Evolutionary conservation across 2,888 invertebrate genomes (phyloP).

Genomic region (Pristionchus exspectatus): DNA sequence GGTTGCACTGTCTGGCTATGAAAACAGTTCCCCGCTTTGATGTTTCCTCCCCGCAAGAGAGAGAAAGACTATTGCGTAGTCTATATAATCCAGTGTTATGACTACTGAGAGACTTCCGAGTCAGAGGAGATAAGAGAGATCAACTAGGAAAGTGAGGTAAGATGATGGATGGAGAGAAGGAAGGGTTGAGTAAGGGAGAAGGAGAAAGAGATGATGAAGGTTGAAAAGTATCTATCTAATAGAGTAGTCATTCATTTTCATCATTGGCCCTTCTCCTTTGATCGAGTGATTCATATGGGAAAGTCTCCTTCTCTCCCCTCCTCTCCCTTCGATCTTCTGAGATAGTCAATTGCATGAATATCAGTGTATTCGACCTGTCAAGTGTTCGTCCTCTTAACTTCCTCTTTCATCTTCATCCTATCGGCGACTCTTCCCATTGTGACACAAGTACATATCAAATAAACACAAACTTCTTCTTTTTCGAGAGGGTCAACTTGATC

Average conservation of each 20-base stretch:
- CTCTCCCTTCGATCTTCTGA: background rate
- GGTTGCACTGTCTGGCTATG: constrained; percentile 7
- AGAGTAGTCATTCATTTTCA: background rate
- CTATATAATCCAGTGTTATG: constrained; percentile 31
- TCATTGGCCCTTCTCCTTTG: background rate
- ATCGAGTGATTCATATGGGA: background rate
- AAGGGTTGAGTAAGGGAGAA: background rate
- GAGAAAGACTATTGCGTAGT: background rate
- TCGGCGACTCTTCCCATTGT: constrained; percentile 16
- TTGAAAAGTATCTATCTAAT: background rate
- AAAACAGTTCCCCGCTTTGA: background rate
- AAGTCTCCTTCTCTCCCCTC: background rate
- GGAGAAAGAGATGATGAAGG: background rate
- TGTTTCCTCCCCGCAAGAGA: background rate
- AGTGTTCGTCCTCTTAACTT: background rate
- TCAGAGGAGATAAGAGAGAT: background rate
- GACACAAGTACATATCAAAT: background rate
- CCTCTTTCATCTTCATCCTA: background rate
- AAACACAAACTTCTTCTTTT: background rate
- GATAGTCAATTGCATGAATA: background rate
- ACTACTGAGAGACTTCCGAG: constrained; percentile 26
- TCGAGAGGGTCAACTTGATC: background rate
- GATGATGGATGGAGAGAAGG: background rate
- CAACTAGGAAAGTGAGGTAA: background rate
- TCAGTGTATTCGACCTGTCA: background rate